Evolutionary conservation across 2,113 vertebrate genomes (phyloP), one percentile per base, ranked within the genome.

Genomic region (Embiotoca jacksoni): DNA sequence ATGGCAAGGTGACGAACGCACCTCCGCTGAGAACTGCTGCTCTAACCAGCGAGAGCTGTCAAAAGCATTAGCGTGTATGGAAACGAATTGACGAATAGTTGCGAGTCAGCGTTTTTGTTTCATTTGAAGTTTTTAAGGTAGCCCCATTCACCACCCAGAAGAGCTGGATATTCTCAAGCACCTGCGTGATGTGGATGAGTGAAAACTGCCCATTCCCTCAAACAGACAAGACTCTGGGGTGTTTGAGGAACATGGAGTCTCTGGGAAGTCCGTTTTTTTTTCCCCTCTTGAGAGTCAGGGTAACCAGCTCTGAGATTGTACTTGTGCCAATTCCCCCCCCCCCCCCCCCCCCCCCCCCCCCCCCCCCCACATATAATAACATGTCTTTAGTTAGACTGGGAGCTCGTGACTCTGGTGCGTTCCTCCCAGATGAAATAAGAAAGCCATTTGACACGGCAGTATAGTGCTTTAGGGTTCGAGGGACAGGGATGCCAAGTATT

Each of bases 361-460:
- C 41, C 54, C 46, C 41, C 54, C 47, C 56, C 52, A 53, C 31
- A 53, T 76, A 83, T 73, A 79, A 78, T 85, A 85, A 71, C 80
- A 84, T n/a, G 5, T 88, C 78, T 89, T 69, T 72, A 84, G 71
- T 67, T 57, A 65, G 79, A 75, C 57, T 69, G 44, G 6, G 68
- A 80, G 44, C 72, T 86, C 4, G 76, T 86, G 82, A 85, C 83
- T 75, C 59, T 63, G 68, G 65, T 44, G 23, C 58, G 13, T 82
- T 88, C 75, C 65, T 78, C 83, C 23, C 37, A 57, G 76, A 77
- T 82, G 72, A 85, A 88, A 82, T 84, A 58, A 82, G 74, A 81
- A 82, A 87, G 82, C 32, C 31, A 74, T 86, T 86, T 86, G 78
- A 81, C 85, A 80, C 33, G 65, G 61, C 71, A 69, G 72, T 47